phyloP scores from a whole-genome alignment of 2,113 vertebrate species.

The Elanoides forficatus region DNA sequence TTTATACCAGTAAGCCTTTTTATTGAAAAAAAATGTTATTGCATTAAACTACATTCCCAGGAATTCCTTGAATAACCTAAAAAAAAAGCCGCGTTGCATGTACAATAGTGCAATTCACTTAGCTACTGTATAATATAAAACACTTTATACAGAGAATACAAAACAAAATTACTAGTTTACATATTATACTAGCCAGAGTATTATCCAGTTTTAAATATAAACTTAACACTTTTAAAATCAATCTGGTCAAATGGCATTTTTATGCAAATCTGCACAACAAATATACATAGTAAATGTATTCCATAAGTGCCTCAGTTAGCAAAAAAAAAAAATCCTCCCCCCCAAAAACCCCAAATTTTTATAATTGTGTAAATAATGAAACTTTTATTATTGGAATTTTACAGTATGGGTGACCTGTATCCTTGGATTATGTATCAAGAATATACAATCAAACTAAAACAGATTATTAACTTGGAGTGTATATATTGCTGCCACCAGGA shows the following conservation, averaged over 20 bases:
- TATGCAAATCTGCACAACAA: conserved; percentile 49
- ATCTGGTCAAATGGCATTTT: conserved; percentile 30
- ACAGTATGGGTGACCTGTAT: neutral
- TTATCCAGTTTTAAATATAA: conserved; percentile 60
- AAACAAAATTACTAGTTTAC: conserved; percentile 70
- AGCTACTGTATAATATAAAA: conserved; percentile 76
- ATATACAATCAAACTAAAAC: neutral
- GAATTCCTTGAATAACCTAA: conserved; percentile 73
- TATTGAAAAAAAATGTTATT: conserved; percentile 83
- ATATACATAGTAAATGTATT: conserved; percentile 21
- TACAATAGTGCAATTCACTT: conserved; percentile 81
- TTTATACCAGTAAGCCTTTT: conserved; percentile 68
- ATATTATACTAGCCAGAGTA: conserved; percentile 61
- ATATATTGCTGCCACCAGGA: neutral
- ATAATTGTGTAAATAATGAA: neutral
- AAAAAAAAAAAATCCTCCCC: neutral
- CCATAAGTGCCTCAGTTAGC: conserved; percentile 3
- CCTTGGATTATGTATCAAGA: neutral
- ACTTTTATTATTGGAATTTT: neutral
- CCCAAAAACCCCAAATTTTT: neutral
- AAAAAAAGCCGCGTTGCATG: conserved; percentile 70
- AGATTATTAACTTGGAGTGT: neutral
- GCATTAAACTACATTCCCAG: conserved; percentile 80
- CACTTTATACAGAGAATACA: conserved; percentile 72
- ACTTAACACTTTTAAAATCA: conserved; percentile 57